Percentiles rank a stretch among this genome's conserved stretches.
These are phyloP conservation scores for Epicampocera succincta DNA, from an alignment of 2,888 invertebrate genomes.

Conservation along the genomic window DNA sequence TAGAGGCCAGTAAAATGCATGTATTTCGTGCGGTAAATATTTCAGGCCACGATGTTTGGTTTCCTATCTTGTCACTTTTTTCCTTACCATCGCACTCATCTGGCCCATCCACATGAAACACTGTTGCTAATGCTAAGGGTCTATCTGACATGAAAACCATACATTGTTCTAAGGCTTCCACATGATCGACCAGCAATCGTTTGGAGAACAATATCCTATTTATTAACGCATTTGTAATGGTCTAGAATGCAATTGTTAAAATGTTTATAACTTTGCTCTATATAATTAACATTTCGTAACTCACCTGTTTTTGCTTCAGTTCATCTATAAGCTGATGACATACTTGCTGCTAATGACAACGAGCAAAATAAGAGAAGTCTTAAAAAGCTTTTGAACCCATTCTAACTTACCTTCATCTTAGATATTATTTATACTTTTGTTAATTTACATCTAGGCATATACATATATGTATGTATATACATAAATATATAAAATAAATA, in stretches of 20 bases:
- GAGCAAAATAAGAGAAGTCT: background rate
- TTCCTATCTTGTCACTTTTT: background rate
- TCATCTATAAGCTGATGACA: conserved; percentile 75
- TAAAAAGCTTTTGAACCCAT: conserved; percentile 9
- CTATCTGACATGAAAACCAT: conserved; percentile 70
- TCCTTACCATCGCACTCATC: conserved; percentile 14
- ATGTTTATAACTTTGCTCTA: conserved; percentile 5
- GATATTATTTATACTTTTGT: conserved; percentile 11
- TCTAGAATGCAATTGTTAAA: conserved; percentile 71
- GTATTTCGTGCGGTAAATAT: conserved; percentile 76
- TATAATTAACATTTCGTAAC: conserved; percentile 24
- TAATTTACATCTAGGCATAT: conserved; percentile 30
- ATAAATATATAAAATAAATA: too few species aligned
- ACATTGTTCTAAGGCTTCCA: conserved; percentile 79
- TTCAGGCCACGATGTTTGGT: conserved; percentile 53
- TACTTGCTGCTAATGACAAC: conserved; percentile 45
- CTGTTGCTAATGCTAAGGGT: background rate
- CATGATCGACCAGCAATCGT: conserved; percentile 80
- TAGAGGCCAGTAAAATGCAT: conserved; percentile 75
- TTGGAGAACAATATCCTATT: conserved; percentile 79
- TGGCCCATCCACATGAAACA: background rate
- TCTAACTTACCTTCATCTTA: conserved; percentile 61
- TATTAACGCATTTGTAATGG: conserved; percentile 75
- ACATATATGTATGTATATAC: too few species aligned
- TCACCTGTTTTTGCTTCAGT: conserved; percentile 78